A percentile compares a stretch with the other conserved stretches of the same genome.
phyloP scores from a whole-genome alignment of 2,113 vertebrate species.

The Colistium nudipinnis region DNA sequence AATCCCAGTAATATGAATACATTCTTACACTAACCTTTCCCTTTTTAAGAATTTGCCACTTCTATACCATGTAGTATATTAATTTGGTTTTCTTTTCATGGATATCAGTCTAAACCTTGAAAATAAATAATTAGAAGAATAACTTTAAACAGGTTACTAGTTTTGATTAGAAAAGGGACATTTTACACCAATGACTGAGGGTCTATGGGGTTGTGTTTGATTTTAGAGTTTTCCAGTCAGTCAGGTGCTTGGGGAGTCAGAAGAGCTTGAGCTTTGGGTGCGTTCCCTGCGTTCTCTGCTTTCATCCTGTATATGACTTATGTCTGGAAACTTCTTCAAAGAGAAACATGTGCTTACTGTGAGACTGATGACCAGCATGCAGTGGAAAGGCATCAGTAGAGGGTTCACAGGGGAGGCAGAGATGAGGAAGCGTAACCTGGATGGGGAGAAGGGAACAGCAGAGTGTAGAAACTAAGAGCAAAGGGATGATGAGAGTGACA shows the following conservation, averaged over 20 bases:
- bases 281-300: constrained; percentile 11
- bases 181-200: not conserved
- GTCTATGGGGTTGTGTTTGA: not conserved
- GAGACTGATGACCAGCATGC: constrained; percentile 3
- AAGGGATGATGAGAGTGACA: not conserved
- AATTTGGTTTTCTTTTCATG: too few relatives aligned
- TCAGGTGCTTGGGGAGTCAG: not conserved
- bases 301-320: not conserved
- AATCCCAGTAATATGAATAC: not conserved
- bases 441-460: not conserved
- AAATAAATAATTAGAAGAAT: too few relatives aligned
- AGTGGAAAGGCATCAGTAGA: constrained; percentile 9
- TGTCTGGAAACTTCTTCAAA: constrained; percentile 29
- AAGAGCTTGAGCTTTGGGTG: not conserved
- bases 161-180: too few relatives aligned
- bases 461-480: not conserved
- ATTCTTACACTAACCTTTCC: not conserved
- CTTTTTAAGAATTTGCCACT: too few relatives aligned
- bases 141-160: too few relatives aligned
- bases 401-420: constrained; percentile 13
- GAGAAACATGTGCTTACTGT: constrained; percentile 22
- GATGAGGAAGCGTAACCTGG: not conserved
- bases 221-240: not conserved
- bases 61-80: too few relatives aligned
- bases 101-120: too few relatives aligned